phyloP scores from a whole-genome alignment of 2,888 invertebrate species.

The Acrocera orbiculus region DNA sequence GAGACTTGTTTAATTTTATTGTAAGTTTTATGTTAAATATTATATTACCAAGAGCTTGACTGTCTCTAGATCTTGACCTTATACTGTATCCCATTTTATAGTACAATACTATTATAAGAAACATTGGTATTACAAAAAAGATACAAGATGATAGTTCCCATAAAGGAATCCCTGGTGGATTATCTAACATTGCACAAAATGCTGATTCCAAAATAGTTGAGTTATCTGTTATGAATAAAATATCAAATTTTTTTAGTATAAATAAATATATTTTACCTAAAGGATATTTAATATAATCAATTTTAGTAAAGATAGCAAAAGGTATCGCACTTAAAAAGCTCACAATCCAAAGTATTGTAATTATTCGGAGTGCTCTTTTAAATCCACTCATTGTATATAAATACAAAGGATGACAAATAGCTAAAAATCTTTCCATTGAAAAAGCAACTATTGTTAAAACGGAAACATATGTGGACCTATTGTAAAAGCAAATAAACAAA shows the following conservation, averaged over 20 bases:
- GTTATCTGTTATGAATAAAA: slow-evolving; percentile 22
- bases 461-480: slow-evolving; percentile 75
- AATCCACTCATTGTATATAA: slow-evolving; percentile 69
- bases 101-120: slow-evolving; percentile 61
- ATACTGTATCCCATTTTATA: slow-evolving; percentile 60
- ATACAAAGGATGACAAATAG: slow-evolving; percentile 76
- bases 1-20: background rate
- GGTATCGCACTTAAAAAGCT: slow-evolving; percentile 60
- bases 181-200: slow-evolving; percentile 55
- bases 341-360: slow-evolving; percentile 57
- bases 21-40: background rate
- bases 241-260: background rate
- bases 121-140: slow-evolving; percentile 61
- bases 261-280: slow-evolving; percentile 33
- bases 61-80: slow-evolving; percentile 32
- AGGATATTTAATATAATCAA: slow-evolving; percentile 59
- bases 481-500: background rate
- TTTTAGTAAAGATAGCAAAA: slow-evolving; percentile 54
- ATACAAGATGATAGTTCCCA: slow-evolving; percentile 65
- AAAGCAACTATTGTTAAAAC: slow-evolving; percentile 84
- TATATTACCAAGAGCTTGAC: slow-evolving; percentile 29
- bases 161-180: slow-evolving; percentile 44
- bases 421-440: slow-evolving; percentile 76
- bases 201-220: slow-evolving; percentile 51
- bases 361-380: slow-evolving; percentile 61